These are phyloP conservation scores for Ferrisia virgata DNA, from an alignment of 2,888 invertebrate genomes.

Conservation along the genomic window DNA sequence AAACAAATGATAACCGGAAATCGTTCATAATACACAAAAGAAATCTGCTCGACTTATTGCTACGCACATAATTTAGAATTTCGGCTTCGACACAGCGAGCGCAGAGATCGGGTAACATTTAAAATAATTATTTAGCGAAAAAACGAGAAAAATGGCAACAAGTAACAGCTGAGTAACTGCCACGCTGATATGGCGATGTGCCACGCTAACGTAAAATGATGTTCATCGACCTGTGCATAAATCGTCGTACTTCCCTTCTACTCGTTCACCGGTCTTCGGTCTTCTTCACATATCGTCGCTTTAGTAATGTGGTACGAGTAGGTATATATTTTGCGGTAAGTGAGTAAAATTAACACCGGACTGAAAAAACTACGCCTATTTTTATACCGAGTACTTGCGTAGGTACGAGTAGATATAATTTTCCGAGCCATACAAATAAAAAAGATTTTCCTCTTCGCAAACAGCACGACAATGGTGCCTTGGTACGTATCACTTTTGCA, in stretches of 20 bases:
- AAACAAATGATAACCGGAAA: too few relatives aligned
- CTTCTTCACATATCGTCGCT: neutral
- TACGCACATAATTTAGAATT: neutral
- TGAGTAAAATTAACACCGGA: neutral
- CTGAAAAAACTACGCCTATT: neutral
- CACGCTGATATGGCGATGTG: neutral
- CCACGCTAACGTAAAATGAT: neutral
- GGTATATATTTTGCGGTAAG: neutral
- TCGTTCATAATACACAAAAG: neutral
- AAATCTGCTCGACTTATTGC: neutral
- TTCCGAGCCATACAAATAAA: neutral
- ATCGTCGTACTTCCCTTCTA: neutral
- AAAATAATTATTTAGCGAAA: constrained; percentile 1
- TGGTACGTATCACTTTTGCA: too few relatives aligned
- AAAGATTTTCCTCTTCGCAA: neutral
- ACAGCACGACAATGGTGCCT: too few relatives aligned
- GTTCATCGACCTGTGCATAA: neutral
- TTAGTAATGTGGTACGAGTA: neutral
- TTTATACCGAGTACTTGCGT: too few relatives aligned
- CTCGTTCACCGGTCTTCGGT: neutral
- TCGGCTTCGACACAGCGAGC: neutral
- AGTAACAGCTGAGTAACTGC: neutral
- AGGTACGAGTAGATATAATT: neutral
- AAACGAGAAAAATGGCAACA: neutral
- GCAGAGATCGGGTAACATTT: too few relatives aligned